phyloP scores from a whole-genome alignment of 2,888 invertebrate species.

The Gymnoscelis rufifasciata region DNA sequence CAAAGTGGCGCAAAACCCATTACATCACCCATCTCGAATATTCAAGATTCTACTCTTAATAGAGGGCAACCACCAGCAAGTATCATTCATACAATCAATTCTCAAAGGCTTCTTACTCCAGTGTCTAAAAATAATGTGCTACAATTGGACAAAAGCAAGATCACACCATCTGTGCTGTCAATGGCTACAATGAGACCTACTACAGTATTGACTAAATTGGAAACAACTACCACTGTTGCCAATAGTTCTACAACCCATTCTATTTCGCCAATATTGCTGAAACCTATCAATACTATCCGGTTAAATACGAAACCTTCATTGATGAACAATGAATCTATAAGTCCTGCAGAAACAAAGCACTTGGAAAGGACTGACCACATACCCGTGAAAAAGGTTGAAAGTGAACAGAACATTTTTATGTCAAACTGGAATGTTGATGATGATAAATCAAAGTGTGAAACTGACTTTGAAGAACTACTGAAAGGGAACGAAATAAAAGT shows the following conservation, averaged over 20 bases:
- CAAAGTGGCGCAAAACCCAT: slow-evolving; percentile 57
- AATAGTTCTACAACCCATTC: slow-evolving; percentile 47
- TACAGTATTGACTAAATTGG: slow-evolving; percentile 56
- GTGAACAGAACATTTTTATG: slow-evolving; percentile 36
- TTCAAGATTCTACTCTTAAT: slow-evolving; percentile 52
- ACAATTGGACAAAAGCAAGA: slow-evolving; percentile 58
- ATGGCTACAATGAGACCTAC: slow-evolving; percentile 59
- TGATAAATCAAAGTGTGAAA: slow-evolving; percentile 57
- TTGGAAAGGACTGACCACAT: slow-evolving; percentile 29
- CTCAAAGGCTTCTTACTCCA: slow-evolving; percentile 57
- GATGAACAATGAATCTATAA: slow-evolving; percentile 29
- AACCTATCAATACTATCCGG: slow-evolving; percentile 49
- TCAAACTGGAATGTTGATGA: slow-evolving; percentile 33
- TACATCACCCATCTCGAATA: slow-evolving; percentile 44
- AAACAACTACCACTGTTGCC: slow-evolving; percentile 46
- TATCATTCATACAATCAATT: slow-evolving; percentile 61
- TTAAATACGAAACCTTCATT: slow-evolving; percentile 48
- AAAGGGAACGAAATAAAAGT: slow-evolving; percentile 75
- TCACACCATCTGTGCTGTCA: slow-evolving; percentile 57
- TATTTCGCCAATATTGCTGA: slow-evolving; percentile 61
- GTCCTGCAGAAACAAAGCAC: slow-evolving; percentile 24
- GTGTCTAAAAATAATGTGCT: slow-evolving; percentile 53
- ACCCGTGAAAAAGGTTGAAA: slow-evolving; percentile 27
- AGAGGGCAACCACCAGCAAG: slow-evolving; percentile 57
- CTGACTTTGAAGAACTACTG: slow-evolving; percentile 72